Evolutionary conservation across 1,140 invertebrate genomes (phyloP).

Genomic region (Arion vulgaris): DNA sequence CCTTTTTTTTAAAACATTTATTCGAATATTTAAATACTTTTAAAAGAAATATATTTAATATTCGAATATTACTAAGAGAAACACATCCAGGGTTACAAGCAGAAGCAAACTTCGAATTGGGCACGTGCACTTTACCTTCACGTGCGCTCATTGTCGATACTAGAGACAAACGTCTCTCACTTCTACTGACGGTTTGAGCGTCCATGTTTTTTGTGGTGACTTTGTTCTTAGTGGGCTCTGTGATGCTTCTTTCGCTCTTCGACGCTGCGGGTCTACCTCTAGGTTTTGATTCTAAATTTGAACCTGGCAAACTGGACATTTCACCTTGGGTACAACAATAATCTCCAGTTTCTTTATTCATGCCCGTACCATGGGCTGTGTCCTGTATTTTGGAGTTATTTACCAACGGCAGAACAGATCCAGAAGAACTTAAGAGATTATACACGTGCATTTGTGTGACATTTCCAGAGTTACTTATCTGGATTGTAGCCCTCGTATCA

Average conservation of each 20-base stretch:
- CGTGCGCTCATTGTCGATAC: conserved; percentile 64
- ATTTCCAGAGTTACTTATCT: conserved; percentile 30
- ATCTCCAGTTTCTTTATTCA: too few species aligned
- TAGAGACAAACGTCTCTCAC: conserved; percentile 57
- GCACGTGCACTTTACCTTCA: conserved; percentile 61
- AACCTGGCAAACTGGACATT: background rate
- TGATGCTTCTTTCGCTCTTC: background rate
- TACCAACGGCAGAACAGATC: too few species aligned
- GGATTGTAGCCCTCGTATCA: background rate
- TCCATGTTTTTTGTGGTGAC: background rate
- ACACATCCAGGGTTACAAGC: too few species aligned
- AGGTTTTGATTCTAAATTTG: background rate
- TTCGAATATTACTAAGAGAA: too few species aligned
- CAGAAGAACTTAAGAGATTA: too few species aligned
- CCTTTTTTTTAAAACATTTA: too few species aligned
- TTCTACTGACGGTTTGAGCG: conserved; percentile 41
- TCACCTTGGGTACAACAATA: background rate
- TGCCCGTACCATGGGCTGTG: too few species aligned
- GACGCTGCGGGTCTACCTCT: background rate
- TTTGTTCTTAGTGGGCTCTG: background rate
- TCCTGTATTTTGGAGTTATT: too few species aligned
- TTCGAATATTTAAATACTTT: too few species aligned
- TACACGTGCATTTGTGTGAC: too few species aligned
- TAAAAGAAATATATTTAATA: too few species aligned
- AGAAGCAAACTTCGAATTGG: too few species aligned